Conservation (phyloP, 2,797 vertebrate genomes). For the Cryptoprocta ferox region DNA sequence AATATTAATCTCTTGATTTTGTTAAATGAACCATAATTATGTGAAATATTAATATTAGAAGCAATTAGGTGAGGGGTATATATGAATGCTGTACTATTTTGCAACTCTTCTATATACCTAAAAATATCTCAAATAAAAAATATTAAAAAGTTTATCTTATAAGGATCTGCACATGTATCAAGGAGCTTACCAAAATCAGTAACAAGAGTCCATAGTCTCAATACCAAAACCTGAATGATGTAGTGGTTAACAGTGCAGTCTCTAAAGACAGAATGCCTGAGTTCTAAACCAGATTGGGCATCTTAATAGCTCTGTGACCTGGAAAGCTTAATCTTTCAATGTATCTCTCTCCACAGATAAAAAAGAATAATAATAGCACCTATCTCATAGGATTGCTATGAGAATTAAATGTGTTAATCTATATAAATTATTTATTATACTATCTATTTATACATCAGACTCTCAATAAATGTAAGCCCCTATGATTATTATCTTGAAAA, state of each 20-base stretch:
- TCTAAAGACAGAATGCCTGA: not conserved
- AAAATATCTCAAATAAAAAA: slow-evolving; percentile 1
- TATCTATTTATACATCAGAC: not conserved
- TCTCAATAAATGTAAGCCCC: not conserved
- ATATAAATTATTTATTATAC: not conserved
- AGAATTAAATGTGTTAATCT: not conserved
- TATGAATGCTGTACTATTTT: not conserved
- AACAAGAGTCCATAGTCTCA: not conserved
- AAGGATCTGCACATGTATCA: not conserved
- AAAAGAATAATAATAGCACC: not conserved
- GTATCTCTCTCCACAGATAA: not conserved
- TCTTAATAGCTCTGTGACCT: not conserved
- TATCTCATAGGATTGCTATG: not conserved
- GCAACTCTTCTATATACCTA: not conserved
- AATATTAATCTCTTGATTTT: not conserved
- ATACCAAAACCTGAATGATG: not conserved
- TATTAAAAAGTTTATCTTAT: not conserved
- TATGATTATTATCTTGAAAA: not conserved
- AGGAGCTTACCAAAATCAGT: not conserved
- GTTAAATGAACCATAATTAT: not conserved
- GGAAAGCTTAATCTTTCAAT: not conserved
- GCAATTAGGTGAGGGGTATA: not conserved
- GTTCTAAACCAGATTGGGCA: not conserved
- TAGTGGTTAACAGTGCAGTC: not conserved
- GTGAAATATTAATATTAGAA: not conserved